Evolutionary conservation across 92 coral and sea anemone genomes (phyloP).

Genomic region (Porites rus): DNA sequence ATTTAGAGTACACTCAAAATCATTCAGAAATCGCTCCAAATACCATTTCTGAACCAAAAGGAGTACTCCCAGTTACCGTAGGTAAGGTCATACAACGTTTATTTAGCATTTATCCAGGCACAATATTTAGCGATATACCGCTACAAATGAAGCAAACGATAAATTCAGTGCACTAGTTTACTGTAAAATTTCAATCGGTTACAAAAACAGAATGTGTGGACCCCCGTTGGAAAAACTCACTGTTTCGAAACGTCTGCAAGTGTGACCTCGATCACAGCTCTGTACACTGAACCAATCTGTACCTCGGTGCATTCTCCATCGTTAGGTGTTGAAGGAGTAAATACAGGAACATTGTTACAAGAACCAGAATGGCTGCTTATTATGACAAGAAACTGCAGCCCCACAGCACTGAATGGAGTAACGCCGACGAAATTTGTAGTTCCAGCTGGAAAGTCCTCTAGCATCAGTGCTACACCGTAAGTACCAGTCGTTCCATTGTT

Average conservation of each 20-base stretch:
- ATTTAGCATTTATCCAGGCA: too few relatives aligned
- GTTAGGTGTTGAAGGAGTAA: conserved; percentile 37
- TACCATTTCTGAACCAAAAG: too few relatives aligned
- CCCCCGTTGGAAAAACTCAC: conserved; percentile 4
- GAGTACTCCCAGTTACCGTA: too few relatives aligned
- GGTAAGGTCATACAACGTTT: too few relatives aligned
- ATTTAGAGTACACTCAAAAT: too few relatives aligned
- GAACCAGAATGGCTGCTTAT: conserved; percentile 9
- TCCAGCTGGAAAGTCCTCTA: conserved; percentile 53
- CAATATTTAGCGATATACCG: too few relatives aligned
- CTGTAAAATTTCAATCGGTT: too few relatives aligned
- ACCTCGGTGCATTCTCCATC: conserved; percentile 46
- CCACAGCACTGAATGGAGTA: conserved; percentile 58
- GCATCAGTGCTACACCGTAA: conserved; percentile 55
- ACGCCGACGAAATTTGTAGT: conserved; percentile 24
- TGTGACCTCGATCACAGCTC: conserved; percentile 28
- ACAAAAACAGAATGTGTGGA: too few relatives aligned
- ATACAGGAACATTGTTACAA: conserved; percentile 41
- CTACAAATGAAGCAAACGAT: too few relatives aligned
- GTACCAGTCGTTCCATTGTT: conserved; percentile 23
- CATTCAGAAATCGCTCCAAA: too few relatives aligned
- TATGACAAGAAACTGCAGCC: conserved; percentile 50
- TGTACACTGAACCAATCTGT: conserved; percentile 27
- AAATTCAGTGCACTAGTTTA: too few relatives aligned
- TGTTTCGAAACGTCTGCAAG: conserved; percentile 30